A percentile compares a stretch with the other conserved stretches of the same genome.
phyloP scores from a whole-genome alignment of 2,113 vertebrate genomes.

The Lathamus discolor region DNA sequence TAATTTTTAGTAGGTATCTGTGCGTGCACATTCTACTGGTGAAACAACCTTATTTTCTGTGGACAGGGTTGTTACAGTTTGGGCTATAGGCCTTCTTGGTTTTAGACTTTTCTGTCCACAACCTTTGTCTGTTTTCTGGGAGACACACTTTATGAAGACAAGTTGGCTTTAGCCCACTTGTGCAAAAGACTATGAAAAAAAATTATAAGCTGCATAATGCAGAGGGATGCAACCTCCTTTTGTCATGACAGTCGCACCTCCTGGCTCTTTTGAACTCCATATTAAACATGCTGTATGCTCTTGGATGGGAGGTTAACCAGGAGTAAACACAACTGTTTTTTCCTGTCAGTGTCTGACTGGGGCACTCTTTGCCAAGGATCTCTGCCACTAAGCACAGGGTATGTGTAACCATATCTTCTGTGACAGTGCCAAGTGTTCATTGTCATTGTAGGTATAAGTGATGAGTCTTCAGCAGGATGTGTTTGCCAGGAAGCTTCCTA shows the following conservation, averaged over 20 bases:
- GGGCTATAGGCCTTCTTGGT: not conserved
- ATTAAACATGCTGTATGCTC: not conserved
- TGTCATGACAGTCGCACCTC: accelerated
- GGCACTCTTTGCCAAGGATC: not conserved
- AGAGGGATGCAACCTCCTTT: not conserved
- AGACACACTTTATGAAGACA: not conserved
- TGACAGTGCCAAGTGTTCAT: not conserved
- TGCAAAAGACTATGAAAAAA: not conserved
- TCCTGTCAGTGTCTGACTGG: not conserved
- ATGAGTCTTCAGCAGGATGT: not conserved
- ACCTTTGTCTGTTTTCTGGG: not conserved
- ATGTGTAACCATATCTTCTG: not conserved
- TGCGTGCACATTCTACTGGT: not conserved
- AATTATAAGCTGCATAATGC: not conserved
- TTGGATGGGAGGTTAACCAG: not conserved
- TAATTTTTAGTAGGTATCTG: not conserved
- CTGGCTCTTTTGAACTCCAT: not conserved
- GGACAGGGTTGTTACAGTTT: not conserved
- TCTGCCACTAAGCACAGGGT: not conserved
- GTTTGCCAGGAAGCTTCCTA: not conserved
- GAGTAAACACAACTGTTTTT: accelerated
- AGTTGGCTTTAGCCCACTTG: not conserved
- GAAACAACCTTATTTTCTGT: not conserved
- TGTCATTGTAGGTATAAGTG: not conserved
- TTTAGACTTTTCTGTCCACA: not conserved